Evolutionary conservation across 2,888 invertebrate genomes (phyloP).

Genomic region (Caenorhabditis angaria): DNA sequence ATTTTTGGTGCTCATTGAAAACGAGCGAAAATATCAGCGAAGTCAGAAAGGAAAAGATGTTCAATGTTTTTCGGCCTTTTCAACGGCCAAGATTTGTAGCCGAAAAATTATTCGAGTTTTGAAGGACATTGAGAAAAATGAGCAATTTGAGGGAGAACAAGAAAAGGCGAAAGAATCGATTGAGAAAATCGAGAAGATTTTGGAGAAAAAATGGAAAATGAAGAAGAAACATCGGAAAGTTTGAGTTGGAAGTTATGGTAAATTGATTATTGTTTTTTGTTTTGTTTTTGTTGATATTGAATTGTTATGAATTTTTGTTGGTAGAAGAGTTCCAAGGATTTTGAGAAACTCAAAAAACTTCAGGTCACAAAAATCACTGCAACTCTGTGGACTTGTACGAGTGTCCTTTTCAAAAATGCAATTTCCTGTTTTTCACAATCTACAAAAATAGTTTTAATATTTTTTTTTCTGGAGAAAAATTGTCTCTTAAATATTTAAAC

Average conservation of each 20-base stretch:
- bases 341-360: too few relatives aligned
- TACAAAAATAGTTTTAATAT: too few relatives aligned
- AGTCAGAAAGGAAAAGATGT: constrained; percentile 40
- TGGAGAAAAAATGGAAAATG: constrained; percentile 37
- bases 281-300: constrained; percentile 3
- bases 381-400: too few relatives aligned
- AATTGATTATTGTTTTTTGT: constrained; percentile 7
- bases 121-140: constrained; percentile 22
- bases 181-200: constrained; percentile 22
- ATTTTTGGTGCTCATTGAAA: constrained; percentile 33
- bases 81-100: constrained; percentile 27
- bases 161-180: constrained; percentile 24
- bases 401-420: too few relatives aligned
- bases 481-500: too few relatives aligned
- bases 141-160: constrained; percentile 25
- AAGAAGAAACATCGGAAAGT: constrained; percentile 28
- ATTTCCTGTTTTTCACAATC: too few relatives aligned
- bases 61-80: constrained; percentile 17
- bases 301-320: constrained; percentile 6
- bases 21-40: constrained; percentile 43
- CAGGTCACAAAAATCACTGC: too few relatives aligned
- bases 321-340: constrained; percentile 5
- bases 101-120: constrained; percentile 29
- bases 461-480: too few relatives aligned
- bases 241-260: not conserved